These are phyloP conservation scores for Macroramphosus scolopax DNA, from an alignment of 2,797 vertebrate species.

Conservation along the genomic window DNA sequence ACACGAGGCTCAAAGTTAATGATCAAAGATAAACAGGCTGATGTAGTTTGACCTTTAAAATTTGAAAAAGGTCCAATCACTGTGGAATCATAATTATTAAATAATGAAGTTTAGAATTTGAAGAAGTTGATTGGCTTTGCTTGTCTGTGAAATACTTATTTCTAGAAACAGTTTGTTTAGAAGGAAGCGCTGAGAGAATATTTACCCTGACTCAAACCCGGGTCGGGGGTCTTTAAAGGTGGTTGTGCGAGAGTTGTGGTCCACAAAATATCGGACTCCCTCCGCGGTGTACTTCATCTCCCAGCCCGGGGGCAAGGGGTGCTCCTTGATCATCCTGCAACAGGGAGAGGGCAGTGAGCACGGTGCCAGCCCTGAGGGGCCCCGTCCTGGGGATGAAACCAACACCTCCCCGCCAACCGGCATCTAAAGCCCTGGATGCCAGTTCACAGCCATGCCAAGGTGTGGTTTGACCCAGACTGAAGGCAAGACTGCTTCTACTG, in stretches of 20 bases:
- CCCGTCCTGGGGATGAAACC: constrained; percentile 40
- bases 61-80: constrained; percentile 1
- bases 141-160: constrained; percentile 8
- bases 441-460: background rate
- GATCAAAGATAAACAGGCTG: too few relatives aligned
- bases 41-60: too few relatives aligned
- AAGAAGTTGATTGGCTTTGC: too few relatives aligned
- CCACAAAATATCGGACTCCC: constrained; percentile 96
- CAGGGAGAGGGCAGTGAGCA: constrained; percentile 72
- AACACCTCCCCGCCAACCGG: constrained; percentile 27
- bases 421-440: constrained; percentile 26
- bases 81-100: too few relatives aligned
- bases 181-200: constrained; percentile 46
- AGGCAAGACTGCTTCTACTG: constrained; percentile 1
- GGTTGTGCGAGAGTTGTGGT: constrained; percentile 96
- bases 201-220: constrained; percentile 95
- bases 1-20: background rate
- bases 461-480: background rate
- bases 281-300: constrained; percentile 98
- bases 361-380: constrained; percentile 42
- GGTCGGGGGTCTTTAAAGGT: constrained; percentile 98
- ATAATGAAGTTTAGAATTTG: too few relatives aligned
- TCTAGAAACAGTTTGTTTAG: constrained; percentile 15
- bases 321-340: constrained; percentile 96
- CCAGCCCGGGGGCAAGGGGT: constrained; percentile 94